Evolutionary conservation across 2,888 invertebrate species (phyloP).

Genomic region (Scrobipalpa atriplicella): DNA sequence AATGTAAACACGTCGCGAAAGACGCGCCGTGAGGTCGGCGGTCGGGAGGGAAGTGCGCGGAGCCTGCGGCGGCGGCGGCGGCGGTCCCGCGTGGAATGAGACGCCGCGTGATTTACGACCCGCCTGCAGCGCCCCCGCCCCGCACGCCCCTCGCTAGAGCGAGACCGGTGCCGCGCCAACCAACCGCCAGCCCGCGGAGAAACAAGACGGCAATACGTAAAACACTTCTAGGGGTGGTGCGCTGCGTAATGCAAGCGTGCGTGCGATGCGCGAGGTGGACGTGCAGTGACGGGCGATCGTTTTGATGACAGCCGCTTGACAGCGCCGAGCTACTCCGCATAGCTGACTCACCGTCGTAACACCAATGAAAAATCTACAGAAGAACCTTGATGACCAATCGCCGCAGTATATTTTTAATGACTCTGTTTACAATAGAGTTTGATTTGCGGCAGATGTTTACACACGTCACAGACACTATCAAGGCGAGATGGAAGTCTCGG

Average conservation of each 20-base stretch:
- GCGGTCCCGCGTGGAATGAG: slow-evolving; percentile 83
- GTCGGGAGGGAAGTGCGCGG: slow-evolving; percentile 77
- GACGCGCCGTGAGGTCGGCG: slow-evolving; percentile 77
- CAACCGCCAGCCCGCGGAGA: slow-evolving; percentile 42
- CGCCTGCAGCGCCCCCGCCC: slow-evolving; percentile 81
- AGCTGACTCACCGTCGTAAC: slow-evolving; percentile 70
- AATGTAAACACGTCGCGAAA: slow-evolving; percentile 80
- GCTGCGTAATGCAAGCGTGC: slow-evolving; percentile 83
- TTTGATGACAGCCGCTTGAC: slow-evolving; percentile 77
- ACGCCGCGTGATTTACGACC: slow-evolving; percentile 82
- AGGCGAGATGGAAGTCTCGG: slow-evolving; percentile 52
- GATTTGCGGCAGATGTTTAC: slow-evolving; percentile 47
- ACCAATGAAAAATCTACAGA: slow-evolving; percentile 64
- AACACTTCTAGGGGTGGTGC: slow-evolving; percentile 75
- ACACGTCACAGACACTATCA: slow-evolving; percentile 41
- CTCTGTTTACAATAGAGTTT: slow-evolving; percentile 51
- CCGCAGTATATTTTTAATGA: slow-evolving; percentile 54
- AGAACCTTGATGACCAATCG: slow-evolving; percentile 41
- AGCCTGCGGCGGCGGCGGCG: slow-evolving; percentile 80
- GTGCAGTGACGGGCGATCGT: slow-evolving; percentile 80
- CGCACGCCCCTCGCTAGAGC: slow-evolving; percentile 68
- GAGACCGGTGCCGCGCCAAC: slow-evolving; percentile 52
- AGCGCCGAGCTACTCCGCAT: slow-evolving; percentile 65
- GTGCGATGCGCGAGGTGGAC: slow-evolving; percentile 81
- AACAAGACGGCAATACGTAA: slow-evolving; percentile 66